Conservation (phyloP, 2,888 invertebrate genomes). For the Cheilosia grossa region DNA sequence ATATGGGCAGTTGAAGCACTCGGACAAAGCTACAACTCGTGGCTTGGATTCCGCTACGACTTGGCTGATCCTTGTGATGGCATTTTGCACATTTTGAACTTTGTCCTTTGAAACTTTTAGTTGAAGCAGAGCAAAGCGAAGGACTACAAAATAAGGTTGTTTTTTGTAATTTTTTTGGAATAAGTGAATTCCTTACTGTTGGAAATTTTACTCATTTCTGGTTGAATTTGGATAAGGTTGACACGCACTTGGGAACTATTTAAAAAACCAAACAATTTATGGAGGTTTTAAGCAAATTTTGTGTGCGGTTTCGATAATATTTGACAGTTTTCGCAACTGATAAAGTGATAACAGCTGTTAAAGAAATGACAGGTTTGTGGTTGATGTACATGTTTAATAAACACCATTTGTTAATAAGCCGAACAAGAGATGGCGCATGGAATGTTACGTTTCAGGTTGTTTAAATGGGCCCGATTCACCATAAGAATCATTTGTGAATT, state of each 20-base stretch:
- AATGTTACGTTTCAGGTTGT: too few species aligned
- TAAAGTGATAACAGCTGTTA: slow-evolving; percentile 8
- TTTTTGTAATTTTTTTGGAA: not conserved
- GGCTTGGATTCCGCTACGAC: slow-evolving; percentile 87
- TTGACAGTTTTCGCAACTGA: not conserved
- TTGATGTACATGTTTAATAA: not conserved
- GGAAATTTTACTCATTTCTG: slow-evolving; percentile 34
- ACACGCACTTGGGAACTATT: not conserved
- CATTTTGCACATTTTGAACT: slow-evolving; percentile 89
- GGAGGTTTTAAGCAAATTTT: not conserved
- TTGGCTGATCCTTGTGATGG: slow-evolving; percentile 88
- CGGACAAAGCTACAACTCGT: slow-evolving; percentile 88
- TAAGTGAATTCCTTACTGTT: slow-evolving; percentile 23
- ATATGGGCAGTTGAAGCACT: slow-evolving; percentile 98
- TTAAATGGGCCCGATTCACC: too few species aligned
- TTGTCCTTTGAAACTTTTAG: slow-evolving; percentile 90
- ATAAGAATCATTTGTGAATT: too few species aligned
- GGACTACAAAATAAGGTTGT: slow-evolving; percentile 74
- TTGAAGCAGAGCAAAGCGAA: slow-evolving; percentile 91
- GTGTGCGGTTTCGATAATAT: not conserved
- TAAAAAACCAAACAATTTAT: not conserved
- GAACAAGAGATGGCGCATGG: too few species aligned
- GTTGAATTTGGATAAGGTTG: not conserved
- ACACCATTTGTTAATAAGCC: too few species aligned
- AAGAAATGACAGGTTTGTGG: not conserved